Evolutionary conservation across 2,888 invertebrate genomes (phyloP), one percentile per base, ranked within the genome.

Genomic region (Lymantria monacha): DNA sequence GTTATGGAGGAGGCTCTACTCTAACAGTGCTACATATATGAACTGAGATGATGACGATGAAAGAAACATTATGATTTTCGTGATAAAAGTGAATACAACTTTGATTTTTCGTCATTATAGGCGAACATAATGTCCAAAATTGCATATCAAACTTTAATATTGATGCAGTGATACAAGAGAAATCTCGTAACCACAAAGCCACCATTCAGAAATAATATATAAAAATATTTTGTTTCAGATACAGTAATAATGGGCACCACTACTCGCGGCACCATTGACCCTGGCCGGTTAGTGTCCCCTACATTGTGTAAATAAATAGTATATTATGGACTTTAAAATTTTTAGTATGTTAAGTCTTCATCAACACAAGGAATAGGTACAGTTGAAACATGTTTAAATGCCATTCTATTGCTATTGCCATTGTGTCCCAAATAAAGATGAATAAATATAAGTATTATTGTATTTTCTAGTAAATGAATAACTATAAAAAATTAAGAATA

Each of bases 211-310:
- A 5, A 5, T 22, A 22, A 22, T 22, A 22, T 5, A 22, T 22
- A 22, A 3, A 22, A 5, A 33, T 30, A 7, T 50, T 44, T 33
- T 33, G 41, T 51, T 61, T 1, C 74, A 91, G 91, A 68, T 90
- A 90, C 79, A 83, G 72, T 68, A 87, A 50, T 42, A 54, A 81
- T 59, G 83, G 84, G 0, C 85, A 87, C 61, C 83, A 89, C 69
- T 91, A 90, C 70, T 79, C 84, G 7, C 67, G 91, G 58, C 91
- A 88, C 69, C 90, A 87, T 83, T 91, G 91, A 91, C 91, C 81
- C 76, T 58, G 79, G 85, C 73, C 61, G 49, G 60, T 55, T 42
- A 55, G 73, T 66, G 72, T 61, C 63, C 65, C 61, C 64, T 69
- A 52, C 33, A 61, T 65, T 68, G 75, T 83, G 81, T 82, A 77